Conservation (phyloP, 2,113 vertebrate genomes). For the Artemisiospiza belli region DNA sequence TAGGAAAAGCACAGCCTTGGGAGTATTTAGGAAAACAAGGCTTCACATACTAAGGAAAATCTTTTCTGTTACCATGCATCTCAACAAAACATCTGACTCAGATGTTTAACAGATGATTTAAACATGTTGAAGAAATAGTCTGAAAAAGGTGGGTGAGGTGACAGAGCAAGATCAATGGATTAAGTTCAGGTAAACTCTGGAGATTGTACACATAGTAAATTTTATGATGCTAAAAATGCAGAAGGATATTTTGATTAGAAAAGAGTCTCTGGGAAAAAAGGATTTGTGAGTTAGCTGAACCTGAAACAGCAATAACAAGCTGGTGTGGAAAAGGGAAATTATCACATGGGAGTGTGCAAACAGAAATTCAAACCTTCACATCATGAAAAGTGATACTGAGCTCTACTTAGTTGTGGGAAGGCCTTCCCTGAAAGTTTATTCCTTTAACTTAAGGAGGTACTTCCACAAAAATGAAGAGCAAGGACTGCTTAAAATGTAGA, state of each 20-base stretch:
- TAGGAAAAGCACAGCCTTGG: neutral
- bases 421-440: neutral
- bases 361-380: neutral
- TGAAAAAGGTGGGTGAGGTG: neutral
- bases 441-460: neutral
- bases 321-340: neutral
- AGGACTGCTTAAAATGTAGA: neutral
- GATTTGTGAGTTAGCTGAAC: neutral
- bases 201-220: neutral
- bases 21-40: neutral
- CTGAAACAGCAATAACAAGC: neutral
- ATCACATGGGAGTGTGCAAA: neutral
- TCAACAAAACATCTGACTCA: neutral
- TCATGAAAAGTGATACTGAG: neutral
- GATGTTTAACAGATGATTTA: neutral
- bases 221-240: neutral
- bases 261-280: neutral
- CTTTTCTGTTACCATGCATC: neutral
- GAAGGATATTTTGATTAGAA: constrained; percentile 3
- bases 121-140: neutral
- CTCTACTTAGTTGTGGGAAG: neutral
- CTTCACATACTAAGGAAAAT: neutral
- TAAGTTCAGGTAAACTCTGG: neutral
- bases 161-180: neutral
- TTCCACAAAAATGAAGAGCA: neutral